Evolutionary conservation across 2,888 invertebrate genomes (phyloP).

Genomic region (Luperina testacea): DNA sequence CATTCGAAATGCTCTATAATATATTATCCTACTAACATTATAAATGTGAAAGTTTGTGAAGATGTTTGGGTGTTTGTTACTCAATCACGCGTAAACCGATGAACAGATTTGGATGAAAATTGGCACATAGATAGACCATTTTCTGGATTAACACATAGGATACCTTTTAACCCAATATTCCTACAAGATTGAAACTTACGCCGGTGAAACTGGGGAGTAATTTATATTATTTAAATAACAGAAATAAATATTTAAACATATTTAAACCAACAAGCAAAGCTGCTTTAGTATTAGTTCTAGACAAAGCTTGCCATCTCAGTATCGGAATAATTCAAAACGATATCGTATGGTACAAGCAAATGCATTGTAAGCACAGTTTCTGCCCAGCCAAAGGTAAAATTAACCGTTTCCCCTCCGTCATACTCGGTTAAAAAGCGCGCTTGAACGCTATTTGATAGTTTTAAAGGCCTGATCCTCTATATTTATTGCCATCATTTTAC

Average conservation of each 20-base stretch:
- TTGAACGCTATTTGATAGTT: constrained; percentile 73
- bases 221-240: background rate
- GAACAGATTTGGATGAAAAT: too few relatives aligned
- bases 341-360: constrained; percentile 9
- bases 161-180: too few relatives aligned
- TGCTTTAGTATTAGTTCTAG: background rate
- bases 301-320: constrained; percentile 3
- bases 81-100: too few relatives aligned
- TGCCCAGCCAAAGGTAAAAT: constrained; percentile 35
- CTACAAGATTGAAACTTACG: too few relatives aligned
- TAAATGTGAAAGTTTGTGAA: too few relatives aligned
- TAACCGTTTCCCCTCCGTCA: constrained; percentile 40
- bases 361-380: constrained; percentile 16
- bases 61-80: too few relatives aligned
- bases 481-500: constrained; percentile 87
- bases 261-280: background rate
- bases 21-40: too few relatives aligned
- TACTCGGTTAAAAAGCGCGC: constrained; percentile 49
- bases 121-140: too few relatives aligned
- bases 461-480: constrained; percentile 81
- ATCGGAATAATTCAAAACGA: background rate
- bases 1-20: too few relatives aligned
- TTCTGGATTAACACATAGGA: too few relatives aligned
- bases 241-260: too few relatives aligned
- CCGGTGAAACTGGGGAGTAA: too few relatives aligned